Evolutionary conservation across 2,888 invertebrate species (phyloP).

Genomic region (Helicoverpa assulta): DNA sequence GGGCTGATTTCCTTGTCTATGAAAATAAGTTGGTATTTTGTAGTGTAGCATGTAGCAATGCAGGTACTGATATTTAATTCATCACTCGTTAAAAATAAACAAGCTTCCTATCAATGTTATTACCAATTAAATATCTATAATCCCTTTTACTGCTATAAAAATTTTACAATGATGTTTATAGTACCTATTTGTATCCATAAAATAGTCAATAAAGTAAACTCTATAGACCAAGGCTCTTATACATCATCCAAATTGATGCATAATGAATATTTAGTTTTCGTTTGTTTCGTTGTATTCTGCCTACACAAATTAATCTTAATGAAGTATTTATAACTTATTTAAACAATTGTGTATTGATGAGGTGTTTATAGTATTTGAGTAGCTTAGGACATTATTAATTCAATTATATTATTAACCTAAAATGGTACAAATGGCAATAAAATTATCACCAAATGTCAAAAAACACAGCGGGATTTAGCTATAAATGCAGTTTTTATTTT

Average conservation of each 20-base stretch:
- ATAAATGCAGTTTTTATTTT: conserved; percentile 19
- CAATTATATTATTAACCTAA: conserved; percentile 1
- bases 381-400: conserved; percentile 15
- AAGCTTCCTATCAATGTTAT: conserved; percentile 23
- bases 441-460: neutral
- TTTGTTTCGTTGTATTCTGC: conserved; percentile 7
- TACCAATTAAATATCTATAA: conserved; percentile 13
- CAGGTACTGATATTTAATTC: neutral
- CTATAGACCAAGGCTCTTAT: conserved; percentile 14
- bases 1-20: neutral
- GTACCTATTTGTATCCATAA: conserved; percentile 15
- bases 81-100: conserved; percentile 5
- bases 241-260: conserved; percentile 15
- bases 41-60: neutral
- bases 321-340: conserved; percentile 38
- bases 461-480: conserved; percentile 21
- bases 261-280: conserved; percentile 27
- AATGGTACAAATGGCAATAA: conserved; percentile 6
- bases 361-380: conserved; percentile 21
- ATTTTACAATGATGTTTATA: conserved; percentile 27
- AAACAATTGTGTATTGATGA: conserved; percentile 1
- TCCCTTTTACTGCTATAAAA: conserved; percentile 22
- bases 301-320: conserved; percentile 21
- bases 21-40: neutral
- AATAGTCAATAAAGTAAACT: conserved; percentile 27